These are phyloP conservation scores for Calyptomena viridis DNA, from an alignment of 2,113 vertebrate genomes.

Conservation along the genomic window DNA sequence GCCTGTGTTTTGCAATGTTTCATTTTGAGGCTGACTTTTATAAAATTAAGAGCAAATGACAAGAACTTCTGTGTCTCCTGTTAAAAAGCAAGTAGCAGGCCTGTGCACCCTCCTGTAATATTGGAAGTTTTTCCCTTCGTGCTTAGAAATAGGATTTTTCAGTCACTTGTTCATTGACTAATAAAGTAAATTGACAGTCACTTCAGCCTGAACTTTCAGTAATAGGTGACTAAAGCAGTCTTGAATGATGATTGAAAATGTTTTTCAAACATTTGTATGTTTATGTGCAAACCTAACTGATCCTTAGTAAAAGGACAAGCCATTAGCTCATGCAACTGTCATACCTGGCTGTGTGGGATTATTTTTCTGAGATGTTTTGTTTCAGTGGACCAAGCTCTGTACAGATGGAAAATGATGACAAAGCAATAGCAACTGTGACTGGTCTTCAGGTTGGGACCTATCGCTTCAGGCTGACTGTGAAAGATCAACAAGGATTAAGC, in stretches of 20 bases:
- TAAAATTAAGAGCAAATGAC: neutral
- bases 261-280: neutral
- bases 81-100: neutral
- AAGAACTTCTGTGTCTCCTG: neutral
- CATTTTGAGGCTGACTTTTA: neutral
- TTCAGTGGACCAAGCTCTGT: slow-evolving; percentile 81
- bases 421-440: slow-evolving; percentile 75
- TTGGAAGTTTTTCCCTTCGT: neutral
- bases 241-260: neutral
- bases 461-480: slow-evolving; percentile 82
- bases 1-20: neutral
- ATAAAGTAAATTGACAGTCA: neutral
- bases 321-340: neutral
- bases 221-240: neutral
- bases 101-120: neutral
- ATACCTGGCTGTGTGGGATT: neutral
- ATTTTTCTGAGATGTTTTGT: neutral
- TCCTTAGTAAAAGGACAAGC: neutral
- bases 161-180: neutral
- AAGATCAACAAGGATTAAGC: slow-evolving; percentile 81
- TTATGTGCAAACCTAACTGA: neutral
- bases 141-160: neutral
- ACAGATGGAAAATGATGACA: slow-evolving; percentile 74
- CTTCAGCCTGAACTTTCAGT: neutral
- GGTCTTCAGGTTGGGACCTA: slow-evolving; percentile 81